A percentile compares a stretch with the other conserved stretches of the same genome.
Evolutionary conservation across 1,140 invertebrate species (phyloP).

Genomic region (Planococcus citri): DNA sequence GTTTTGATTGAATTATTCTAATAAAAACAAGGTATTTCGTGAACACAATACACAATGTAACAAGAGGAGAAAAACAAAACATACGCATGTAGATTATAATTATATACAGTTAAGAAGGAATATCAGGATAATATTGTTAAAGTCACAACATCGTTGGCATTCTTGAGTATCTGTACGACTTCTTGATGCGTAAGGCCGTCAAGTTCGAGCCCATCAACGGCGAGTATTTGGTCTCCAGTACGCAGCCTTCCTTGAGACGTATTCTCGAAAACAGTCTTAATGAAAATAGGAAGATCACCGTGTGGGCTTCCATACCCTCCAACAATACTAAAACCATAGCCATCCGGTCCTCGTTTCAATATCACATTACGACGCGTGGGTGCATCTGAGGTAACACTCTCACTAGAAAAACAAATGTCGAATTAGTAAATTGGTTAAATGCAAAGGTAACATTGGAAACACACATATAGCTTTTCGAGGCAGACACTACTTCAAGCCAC

Average conservation of each 20-base stretch:
- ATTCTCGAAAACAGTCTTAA: constrained; percentile 71
- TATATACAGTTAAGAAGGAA: background rate
- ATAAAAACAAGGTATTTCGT: background rate
- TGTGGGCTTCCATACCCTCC: constrained; percentile 63
- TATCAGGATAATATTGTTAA: constrained; percentile 38
- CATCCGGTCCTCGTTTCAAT: constrained; percentile 53
- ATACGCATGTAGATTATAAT: background rate
- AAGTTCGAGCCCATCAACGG: constrained; percentile 40
- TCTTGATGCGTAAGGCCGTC: constrained; percentile 47
- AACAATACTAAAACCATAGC: constrained; percentile 65
- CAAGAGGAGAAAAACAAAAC: too few relatives aligned
- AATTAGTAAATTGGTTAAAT: background rate
- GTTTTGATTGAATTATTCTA: background rate
- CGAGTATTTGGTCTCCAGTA: constrained; percentile 46
- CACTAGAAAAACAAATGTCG: background rate
- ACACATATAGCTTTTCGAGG: background rate
- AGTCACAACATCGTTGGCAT: constrained; percentile 40
- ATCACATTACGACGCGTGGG: constrained; percentile 37
- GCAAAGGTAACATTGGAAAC: background rate
- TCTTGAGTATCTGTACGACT: constrained; percentile 46
- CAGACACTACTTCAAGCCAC: background rate
- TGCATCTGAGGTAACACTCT: constrained; percentile 17
- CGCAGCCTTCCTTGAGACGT: constrained; percentile 50
- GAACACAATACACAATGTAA: background rate
- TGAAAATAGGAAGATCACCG: constrained; percentile 65